Conservation (phyloP, 1,140 invertebrate species). For the Apis florea region DNA sequence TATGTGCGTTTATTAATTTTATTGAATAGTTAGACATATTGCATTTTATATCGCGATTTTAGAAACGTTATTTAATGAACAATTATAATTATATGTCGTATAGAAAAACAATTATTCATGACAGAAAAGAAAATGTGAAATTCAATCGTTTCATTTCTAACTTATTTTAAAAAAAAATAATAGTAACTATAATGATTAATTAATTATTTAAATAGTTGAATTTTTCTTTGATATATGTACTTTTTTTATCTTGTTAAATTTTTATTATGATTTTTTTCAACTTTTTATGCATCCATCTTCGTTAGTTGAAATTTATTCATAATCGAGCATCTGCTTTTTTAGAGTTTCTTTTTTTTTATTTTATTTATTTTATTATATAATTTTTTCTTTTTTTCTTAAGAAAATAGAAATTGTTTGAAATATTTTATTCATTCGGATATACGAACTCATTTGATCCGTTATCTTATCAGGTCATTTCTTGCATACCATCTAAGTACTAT, state of each 20-base stretch:
- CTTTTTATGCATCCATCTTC: neutral
- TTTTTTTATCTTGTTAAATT: constrained; percentile 7
- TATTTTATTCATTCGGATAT: neutral
- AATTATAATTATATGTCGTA: neutral
- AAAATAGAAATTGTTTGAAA: constrained; percentile 3
- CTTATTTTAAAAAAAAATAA: constrained; percentile 3
- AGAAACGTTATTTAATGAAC: neutral
- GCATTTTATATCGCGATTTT: neutral
- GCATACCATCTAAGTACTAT: constrained; percentile 6
- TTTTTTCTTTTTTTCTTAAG: neutral
- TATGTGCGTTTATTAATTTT: neutral
- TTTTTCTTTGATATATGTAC: neutral
- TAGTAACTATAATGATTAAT: neutral
- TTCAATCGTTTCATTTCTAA: neutral
- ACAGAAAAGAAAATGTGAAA: constrained; percentile 32
- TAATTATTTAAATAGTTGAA: constrained; percentile 10
- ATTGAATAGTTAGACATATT: neutral
- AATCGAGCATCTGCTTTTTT: no score
- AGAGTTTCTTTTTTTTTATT: no score
- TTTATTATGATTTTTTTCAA: neutral
- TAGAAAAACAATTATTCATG: neutral
- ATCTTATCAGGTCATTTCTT: constrained; percentile 55
- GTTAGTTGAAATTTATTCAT: no score
- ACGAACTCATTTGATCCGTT: constrained; percentile 20
- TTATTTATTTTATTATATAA: neutral